Evolutionary conservation across 2,888 invertebrate genomes (phyloP).

Genomic region (Aspidiotus rigidus): DNA sequence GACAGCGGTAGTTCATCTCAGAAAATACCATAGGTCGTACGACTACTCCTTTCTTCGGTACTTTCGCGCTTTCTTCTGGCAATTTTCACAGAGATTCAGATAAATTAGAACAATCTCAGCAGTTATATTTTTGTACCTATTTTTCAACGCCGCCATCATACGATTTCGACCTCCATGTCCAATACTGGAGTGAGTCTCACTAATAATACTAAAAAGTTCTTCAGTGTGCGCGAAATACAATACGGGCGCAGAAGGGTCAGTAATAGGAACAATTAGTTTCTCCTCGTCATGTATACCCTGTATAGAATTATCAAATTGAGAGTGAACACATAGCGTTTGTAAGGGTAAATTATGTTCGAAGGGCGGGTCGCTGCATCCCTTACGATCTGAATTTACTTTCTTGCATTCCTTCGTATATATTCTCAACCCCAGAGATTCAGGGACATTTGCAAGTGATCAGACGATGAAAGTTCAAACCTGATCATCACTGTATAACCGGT

Average conservation of each 20-base stretch:
- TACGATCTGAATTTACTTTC: too few relatives aligned
- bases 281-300: constrained; percentile 4
- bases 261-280: constrained; percentile 3
- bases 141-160: constrained; percentile 3
- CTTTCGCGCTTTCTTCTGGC: constrained; percentile 1
- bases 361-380: too few relatives aligned
- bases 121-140: constrained; percentile 4
- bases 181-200: constrained; percentile 4
- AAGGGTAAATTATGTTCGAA: too few relatives aligned
- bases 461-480: too few relatives aligned
- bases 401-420: too few relatives aligned
- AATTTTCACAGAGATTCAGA: neutral
- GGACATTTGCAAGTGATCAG: too few relatives aligned
- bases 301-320: too few relatives aligned
- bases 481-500: too few relatives aligned
- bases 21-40: constrained; percentile 4
- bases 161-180: constrained; percentile 7
- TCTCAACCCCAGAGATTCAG: too few relatives aligned
- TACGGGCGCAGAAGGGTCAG: neutral
- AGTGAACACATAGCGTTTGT: too few relatives aligned
- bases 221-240: neutral
- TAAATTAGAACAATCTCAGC: neutral
- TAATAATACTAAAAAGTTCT: neutral
- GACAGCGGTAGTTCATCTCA: constrained; percentile 34
- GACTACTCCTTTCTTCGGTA: constrained; percentile 3